Percentiles rank a stretch among this genome's conserved stretches.
Conservation (phyloP, 1,140 invertebrate species). For the Schlechtendalia chinensis region DNA sequence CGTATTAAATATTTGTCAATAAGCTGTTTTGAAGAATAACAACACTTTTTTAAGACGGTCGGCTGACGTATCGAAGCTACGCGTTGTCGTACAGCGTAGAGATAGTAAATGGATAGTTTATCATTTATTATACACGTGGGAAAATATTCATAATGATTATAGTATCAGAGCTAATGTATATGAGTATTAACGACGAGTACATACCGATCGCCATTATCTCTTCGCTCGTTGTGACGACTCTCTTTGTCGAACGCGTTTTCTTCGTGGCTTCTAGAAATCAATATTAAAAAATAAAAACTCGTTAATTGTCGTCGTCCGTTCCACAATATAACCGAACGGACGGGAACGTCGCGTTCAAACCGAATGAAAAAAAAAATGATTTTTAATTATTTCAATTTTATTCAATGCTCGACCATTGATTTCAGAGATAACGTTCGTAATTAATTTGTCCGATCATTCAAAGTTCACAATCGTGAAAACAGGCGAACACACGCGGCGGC, state of each 20-base stretch:
- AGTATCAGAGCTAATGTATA: neutral
- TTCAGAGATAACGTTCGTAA: too few relatives aligned
- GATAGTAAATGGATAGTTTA: neutral
- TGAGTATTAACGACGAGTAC: neutral
- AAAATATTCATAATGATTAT: neutral
- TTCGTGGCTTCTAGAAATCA: constrained; percentile 33
- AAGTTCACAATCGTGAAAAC: too few relatives aligned
- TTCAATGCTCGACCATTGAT: too few relatives aligned
- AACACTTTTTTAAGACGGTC: neutral
- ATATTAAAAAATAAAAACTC: neutral
- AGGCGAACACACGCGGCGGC: too few relatives aligned
- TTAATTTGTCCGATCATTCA: too few relatives aligned
- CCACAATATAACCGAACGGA: too few relatives aligned
- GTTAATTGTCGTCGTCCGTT: too few relatives aligned
- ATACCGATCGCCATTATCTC: neutral
- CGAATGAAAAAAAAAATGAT: too few relatives aligned
- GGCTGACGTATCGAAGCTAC: constrained; percentile 3
- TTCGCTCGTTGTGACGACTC: neutral
- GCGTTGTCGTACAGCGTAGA: neutral
- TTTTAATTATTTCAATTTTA: too few relatives aligned
- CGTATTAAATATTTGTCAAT: too few relatives aligned
- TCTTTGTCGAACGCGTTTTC: neutral
- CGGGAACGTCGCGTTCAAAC: too few relatives aligned
- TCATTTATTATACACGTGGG: neutral
- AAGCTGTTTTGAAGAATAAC: neutral